These are phyloP conservation scores for Engraulis encrasicolus DNA, from an alignment of 2,113 vertebrate genomes.

Conservation along the genomic window DNA sequence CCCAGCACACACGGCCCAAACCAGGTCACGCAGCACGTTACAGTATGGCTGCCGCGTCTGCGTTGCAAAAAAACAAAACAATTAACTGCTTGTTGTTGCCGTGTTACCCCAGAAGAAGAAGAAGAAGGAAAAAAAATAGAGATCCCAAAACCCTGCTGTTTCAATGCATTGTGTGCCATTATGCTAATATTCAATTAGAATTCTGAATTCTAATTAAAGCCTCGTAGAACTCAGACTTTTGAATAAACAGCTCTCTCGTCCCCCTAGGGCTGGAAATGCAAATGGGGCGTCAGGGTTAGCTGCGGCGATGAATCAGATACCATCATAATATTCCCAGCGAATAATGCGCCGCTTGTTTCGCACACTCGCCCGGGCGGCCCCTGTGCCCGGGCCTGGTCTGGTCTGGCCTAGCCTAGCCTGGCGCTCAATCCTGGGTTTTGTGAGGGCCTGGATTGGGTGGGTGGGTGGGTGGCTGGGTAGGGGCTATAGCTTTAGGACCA, in stretches of 20 bases:
- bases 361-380: no score
- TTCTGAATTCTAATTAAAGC: constrained; percentile 55
- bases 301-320: constrained; percentile 39
- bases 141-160: constrained; percentile 37
- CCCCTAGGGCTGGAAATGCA: constrained; percentile 51
- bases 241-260: constrained; percentile 53
- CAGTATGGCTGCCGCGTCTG: not conserved
- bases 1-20: constrained; percentile 19
- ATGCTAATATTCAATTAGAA: constrained; percentile 59
- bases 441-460: no score
- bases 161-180: constrained; percentile 44
- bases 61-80: constrained; percentile 49
- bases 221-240: constrained; percentile 40
- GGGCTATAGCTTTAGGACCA: not conserved
- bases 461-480: no score
- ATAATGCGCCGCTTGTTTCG: constrained; percentile 49
- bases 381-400: no score
- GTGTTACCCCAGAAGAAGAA: not conserved
- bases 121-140: no score
- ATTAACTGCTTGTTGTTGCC: constrained; percentile 54
- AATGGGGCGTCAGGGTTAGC: constrained; percentile 47
- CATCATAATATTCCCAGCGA: constrained; percentile 45
- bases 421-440: constrained; percentile 32
- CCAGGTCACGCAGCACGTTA: constrained; percentile 38
- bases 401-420: no score